Percentiles rank a stretch among this genome's conserved stretches.
These are phyloP conservation scores for Megaustenia siamemsis DNA, from an alignment of 2,888 invertebrate species.

Conservation along the genomic window DNA sequence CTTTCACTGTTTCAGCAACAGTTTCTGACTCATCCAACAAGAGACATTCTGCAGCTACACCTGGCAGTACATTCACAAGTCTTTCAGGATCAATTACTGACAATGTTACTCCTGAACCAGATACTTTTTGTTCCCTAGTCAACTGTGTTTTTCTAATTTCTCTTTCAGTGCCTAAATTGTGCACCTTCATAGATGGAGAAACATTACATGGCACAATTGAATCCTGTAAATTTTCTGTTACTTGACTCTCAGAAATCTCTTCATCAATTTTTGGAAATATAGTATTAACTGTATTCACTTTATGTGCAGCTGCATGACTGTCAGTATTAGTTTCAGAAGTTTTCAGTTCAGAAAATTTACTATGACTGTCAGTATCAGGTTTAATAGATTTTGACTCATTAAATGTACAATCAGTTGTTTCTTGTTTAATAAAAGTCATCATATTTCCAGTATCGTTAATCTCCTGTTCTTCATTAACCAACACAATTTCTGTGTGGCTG, in stretches of 20 bases:
- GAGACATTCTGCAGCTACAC: background rate
- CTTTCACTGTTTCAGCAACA: background rate
- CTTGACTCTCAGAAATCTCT: too few relatives aligned
- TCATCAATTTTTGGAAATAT: too few relatives aligned
- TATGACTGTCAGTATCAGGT: background rate
- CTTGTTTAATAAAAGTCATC: too few relatives aligned
- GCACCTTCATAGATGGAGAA: background rate
- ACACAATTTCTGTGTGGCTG: too few relatives aligned
- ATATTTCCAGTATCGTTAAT: too few relatives aligned
- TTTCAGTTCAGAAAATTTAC: background rate
- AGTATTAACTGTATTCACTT: too few relatives aligned
- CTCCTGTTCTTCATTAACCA: too few relatives aligned
- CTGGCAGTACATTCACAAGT: background rate
- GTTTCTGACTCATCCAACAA: background rate
- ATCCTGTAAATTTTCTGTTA: background rate
- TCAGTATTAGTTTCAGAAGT: background rate
- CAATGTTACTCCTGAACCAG: background rate
- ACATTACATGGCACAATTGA: background rate
- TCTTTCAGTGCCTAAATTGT: background rate
- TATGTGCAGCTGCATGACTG: background rate
- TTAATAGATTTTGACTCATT: background rate
- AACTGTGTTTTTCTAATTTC: background rate
- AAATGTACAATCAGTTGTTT: too few relatives aligned
- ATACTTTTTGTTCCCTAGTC: background rate
- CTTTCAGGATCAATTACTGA: background rate